A percentile compares a stretch with the other conserved stretches of the same genome.
These are phyloP conservation scores for Dromococcyx pavoninus DNA, from an alignment of 2,797 vertebrate genomes.

Conservation along the genomic window DNA sequence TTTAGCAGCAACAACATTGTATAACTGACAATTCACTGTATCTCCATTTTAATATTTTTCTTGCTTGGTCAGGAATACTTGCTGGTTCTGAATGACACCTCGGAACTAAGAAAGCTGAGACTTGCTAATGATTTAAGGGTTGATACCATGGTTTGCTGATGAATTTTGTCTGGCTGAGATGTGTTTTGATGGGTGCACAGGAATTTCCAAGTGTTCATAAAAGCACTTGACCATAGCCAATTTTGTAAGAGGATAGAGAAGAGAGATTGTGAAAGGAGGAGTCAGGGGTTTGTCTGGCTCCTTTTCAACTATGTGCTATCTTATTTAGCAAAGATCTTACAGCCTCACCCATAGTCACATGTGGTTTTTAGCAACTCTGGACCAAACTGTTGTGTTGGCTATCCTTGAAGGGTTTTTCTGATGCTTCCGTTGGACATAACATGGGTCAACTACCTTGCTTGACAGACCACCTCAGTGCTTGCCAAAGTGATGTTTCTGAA, in stretches of 20 bases:
- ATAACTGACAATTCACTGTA: background rate
- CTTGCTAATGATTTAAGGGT: background rate
- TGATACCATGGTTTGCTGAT: background rate
- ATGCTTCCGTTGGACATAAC: background rate
- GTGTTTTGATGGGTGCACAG: background rate
- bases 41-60: background rate
- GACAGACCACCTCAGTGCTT: background rate
- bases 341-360: background rate
- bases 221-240: background rate
- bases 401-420: background rate
- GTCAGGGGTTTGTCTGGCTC: fast-evolving
- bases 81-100: background rate
- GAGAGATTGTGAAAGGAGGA: background rate
- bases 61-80: background rate
- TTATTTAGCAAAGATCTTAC: background rate
- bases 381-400: background rate
- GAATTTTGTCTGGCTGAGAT: background rate
- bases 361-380: background rate
- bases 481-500: background rate
- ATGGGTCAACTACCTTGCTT: background rate
- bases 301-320: background rate
- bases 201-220: conserved; percentile 4
- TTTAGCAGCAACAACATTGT: background rate
- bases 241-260: background rate
- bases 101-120: background rate